A percentile compares a stretch with the other conserved stretches of the same genome.
Evolutionary conservation across 2,888 invertebrate species (phyloP).

Genomic region (Ophion slaviceki): DNA sequence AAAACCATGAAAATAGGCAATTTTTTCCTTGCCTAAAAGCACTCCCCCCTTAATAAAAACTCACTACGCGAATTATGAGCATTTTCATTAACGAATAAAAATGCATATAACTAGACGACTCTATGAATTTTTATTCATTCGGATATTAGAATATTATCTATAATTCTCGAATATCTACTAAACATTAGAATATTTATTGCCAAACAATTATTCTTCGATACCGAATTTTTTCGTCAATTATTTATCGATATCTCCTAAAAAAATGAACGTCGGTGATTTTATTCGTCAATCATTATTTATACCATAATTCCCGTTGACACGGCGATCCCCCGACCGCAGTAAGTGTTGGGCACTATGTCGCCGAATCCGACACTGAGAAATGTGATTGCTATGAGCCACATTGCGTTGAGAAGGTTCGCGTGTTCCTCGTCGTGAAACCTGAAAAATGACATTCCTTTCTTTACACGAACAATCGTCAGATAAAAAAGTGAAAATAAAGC

Average conservation of each 20-base stretch:
- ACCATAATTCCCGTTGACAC: slow-evolving; percentile 99
- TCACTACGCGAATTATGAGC: too few relatives aligned
- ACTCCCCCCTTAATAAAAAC: too few relatives aligned
- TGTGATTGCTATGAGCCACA: slow-evolving; percentile 99
- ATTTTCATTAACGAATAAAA: too few relatives aligned
- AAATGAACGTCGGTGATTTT: background rate
- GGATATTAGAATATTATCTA: too few relatives aligned
- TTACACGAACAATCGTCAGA: background rate
- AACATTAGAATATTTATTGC: too few relatives aligned
- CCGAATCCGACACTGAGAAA: slow-evolving; percentile 99
- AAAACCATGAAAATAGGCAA: too few relatives aligned
- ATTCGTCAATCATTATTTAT: slow-evolving; percentile 74
- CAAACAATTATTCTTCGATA: background rate
- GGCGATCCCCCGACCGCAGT: slow-evolving; percentile 99
- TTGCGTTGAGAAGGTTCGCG: slow-evolving; percentile 99
- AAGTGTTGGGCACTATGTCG: slow-evolving; percentile 99
- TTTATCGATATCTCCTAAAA: background rate
- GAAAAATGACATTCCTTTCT: slow-evolving; percentile 27
- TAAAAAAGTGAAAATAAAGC: background rate
- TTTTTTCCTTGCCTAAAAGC: too few relatives aligned
- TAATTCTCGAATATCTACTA: too few relatives aligned
- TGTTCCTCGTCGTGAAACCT: slow-evolving; percentile 99
- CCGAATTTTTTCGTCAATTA: background rate
- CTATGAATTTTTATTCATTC: too few relatives aligned
- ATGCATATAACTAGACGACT: too few relatives aligned